These are phyloP conservation scores for Pantherophis guttatus DNA, from an alignment of 2,113 vertebrate genomes.

Conservation along the genomic window DNA sequence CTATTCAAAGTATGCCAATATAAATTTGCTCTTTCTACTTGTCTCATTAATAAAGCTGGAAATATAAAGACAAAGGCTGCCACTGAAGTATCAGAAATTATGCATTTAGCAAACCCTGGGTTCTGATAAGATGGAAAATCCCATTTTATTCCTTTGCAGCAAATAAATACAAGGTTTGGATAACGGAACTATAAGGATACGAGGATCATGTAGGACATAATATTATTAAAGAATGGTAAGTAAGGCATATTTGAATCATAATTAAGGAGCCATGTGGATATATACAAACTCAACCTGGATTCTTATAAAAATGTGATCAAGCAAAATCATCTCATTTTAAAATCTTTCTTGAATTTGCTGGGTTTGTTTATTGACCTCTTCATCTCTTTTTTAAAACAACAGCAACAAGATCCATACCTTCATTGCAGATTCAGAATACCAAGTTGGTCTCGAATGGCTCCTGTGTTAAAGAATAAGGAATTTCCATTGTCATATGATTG, in stretches of 20 bases:
- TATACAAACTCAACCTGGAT: neutral
- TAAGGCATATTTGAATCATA: neutral
- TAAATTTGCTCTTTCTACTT: neutral
- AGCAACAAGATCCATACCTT: neutral
- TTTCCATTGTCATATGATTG: slow-evolving; percentile 2
- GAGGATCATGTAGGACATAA: neutral
- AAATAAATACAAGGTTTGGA: neutral
- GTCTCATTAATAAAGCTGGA: neutral
- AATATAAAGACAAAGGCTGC: neutral
- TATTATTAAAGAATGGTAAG: neutral
- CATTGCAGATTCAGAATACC: neutral
- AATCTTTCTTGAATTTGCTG: neutral
- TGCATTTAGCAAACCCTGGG: neutral
- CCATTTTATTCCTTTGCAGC: neutral
- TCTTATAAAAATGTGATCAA: neutral
- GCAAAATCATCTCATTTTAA: neutral
- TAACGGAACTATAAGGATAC: neutral
- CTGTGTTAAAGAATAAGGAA: neutral
- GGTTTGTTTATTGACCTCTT: neutral
- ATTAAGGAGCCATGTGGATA: neutral
- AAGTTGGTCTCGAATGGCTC: neutral
- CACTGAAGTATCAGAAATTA: neutral
- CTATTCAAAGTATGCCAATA: neutral
- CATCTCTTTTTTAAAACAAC: neutral
- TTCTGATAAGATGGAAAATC: neutral